These are phyloP conservation scores for Drosophila melanica DNA, from an alignment of 1,140 invertebrate genomes.

Conservation along the genomic window DNA sequence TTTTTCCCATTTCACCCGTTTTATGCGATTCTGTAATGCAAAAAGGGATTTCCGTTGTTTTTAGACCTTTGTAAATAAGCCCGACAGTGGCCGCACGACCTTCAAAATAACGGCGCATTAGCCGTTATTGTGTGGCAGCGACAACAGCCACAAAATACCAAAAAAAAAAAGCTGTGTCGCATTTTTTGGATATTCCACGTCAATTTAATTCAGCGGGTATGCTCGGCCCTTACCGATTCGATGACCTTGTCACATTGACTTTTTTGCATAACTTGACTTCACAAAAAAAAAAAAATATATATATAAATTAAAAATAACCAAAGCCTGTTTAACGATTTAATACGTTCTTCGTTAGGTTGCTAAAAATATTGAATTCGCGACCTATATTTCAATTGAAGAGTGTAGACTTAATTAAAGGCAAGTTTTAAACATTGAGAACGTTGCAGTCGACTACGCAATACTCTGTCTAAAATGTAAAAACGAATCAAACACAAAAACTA, in stretches of 20 bases:
- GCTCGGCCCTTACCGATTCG: not conserved
- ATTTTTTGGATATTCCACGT: constrained; percentile 27
- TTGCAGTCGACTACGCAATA: too few species aligned
- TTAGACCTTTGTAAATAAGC: constrained; percentile 30
- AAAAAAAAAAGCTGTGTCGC: constrained; percentile 36
- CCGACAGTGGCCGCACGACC: constrained; percentile 58
- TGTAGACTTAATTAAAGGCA: too few species aligned
- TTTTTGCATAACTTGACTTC: not conserved
- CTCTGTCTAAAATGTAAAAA: too few species aligned
- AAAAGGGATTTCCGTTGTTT: constrained; percentile 66
- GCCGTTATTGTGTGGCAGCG: constrained; percentile 34
- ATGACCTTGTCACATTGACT: not conserved
- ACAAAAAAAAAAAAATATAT: too few species aligned
- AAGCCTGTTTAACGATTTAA: too few species aligned
- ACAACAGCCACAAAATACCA: constrained; percentile 14
- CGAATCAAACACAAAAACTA: too few species aligned
- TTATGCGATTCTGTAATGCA: constrained; percentile 66
- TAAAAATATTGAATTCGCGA: too few species aligned
- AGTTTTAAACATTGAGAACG: too few species aligned
- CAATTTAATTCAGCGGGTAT: constrained; percentile 1
- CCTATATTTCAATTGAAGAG: too few species aligned
- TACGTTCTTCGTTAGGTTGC: too few species aligned
- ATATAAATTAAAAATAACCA: too few species aligned
- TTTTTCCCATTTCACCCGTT: constrained; percentile 50
- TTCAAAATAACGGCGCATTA: constrained; percentile 75